Evolutionary conservation across 2,888 invertebrate genomes (phyloP), one percentile per base, ranked within the genome.

Genomic region (Drosophila histrio): DNA sequence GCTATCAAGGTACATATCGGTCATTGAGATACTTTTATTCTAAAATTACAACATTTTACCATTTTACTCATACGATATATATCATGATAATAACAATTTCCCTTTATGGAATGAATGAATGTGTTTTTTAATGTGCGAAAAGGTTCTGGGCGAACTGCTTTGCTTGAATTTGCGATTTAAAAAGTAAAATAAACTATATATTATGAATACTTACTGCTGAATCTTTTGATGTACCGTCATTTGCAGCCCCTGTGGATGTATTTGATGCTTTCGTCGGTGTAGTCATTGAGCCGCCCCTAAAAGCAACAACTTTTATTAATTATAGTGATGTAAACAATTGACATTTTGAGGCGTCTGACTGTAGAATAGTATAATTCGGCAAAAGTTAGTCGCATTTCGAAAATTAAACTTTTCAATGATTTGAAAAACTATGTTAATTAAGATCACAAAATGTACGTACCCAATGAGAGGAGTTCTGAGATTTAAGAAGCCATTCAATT

Each of bases 1-100:
- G 92, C 96, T 97, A 93, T 97, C 97, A 92, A 97, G 97, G 93
- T 97, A 97, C 97, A 97, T 97, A 91, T 97, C 97, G 92, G 97
- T 96, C 94, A 97, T 93, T 30, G 97, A 97, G 90, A 97, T 95
- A 89, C 96, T 97, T 91, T 97, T 95, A 92, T 95, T 97, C 94
- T 97, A 89, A 96, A 46, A 24, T 8, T n/a, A n/a, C n/a, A n/a
- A n/a, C n/a, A n/a, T n/a, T n/a, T n/a, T n/a, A n/a, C n/a, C n/a
- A n/a, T n/a, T n/a, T n/a, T n/a, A n/a, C n/a, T n/a, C n/a, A n/a
- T n/a, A n/a, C n/a, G n/a, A n/a, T n/a, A n/a, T n/a, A n/a, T n/a
- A n/a, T n/a, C n/a, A n/a, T n/a, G n/a, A n/a, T n/a, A n/a, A n/a
- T n/a, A n/a, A n/a, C n/a, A n/a, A n/a, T n/a, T n/a, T n/a, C n/a